Evolutionary conservation across 2,888 invertebrate genomes (phyloP), one percentile per base, ranked within the genome.

Genomic region (Machimus atricapillus): DNA sequence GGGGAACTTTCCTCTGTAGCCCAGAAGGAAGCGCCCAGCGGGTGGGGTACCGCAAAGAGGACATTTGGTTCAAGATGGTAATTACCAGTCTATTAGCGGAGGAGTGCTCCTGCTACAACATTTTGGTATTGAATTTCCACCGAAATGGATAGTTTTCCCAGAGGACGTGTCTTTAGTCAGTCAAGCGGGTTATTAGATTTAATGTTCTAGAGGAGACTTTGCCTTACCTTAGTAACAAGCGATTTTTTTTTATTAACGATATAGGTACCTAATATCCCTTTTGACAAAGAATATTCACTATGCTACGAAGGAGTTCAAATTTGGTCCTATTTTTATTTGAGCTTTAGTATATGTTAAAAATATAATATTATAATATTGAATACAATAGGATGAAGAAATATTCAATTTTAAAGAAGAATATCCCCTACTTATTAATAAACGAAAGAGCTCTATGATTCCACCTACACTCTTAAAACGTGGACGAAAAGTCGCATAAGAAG

Each of bases 51-150:
- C 78, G 40, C 86, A 86, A 73, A 77, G 56, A 86, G 87, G 85
- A 87, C 87, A 88, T 87, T 87, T 87, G 87, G 88, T 86, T 85
- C 82, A 87, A 87, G 87, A 87, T 79, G 83, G 82, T 88, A 88
- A 88, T 88, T 88, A 88, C 87, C 52, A 86, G 86, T 86, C 88
- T 88, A 88, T 88, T 88, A 88, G 87, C 66, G 86, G 66, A 81
- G 83, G 58, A 58, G 56, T 34, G 9, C 37, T 82, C 19, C 58
- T 82, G 52, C 12, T 37, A 12, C 16, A 31, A 37, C 46, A 27
- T 40, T 14, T 12, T 14, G 14, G 87, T 87, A 88, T 88, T 85
- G 88, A 88, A 88, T 88, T 88, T 87, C 88, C 82, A 76, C 23
- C 56, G 66, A 77, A 77, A 85, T 86, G 81, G 85, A 83, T 87